Percentiles rank a stretch among this genome's conserved stretches.
Conservation (phyloP, 2,797 vertebrate genomes). For the Hydrophis major region DNA sequence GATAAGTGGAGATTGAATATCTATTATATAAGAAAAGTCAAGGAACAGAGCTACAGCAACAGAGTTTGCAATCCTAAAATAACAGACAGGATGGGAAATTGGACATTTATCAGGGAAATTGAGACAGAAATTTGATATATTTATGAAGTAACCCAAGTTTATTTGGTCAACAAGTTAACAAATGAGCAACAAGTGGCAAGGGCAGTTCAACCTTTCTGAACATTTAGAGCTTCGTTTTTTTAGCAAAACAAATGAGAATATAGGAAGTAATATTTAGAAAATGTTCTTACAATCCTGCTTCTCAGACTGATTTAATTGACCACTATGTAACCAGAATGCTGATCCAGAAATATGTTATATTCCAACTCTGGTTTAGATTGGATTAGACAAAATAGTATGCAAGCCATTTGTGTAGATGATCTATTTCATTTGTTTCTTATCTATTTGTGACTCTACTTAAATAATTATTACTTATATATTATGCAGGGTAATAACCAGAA, state of each 20-base stretch:
- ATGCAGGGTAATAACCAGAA: background rate
- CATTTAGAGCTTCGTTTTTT: background rate
- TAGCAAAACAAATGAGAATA: background rate
- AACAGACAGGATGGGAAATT: background rate
- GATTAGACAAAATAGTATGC: background rate
- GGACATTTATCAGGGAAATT: background rate
- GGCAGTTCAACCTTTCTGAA: background rate
- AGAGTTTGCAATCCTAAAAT: background rate
- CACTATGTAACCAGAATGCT: background rate
- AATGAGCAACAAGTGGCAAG: background rate
- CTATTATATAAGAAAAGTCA: background rate
- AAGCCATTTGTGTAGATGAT: background rate
- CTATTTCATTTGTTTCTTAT: background rate
- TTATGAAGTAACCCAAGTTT: background rate
- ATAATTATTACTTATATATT: background rate
- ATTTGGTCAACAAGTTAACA: background rate
- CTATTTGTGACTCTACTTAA: background rate
- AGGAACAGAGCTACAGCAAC: background rate
- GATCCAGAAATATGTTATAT: background rate
- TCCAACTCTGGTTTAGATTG: background rate
- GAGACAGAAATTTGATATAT: background rate
- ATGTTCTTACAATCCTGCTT: background rate
- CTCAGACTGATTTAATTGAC: background rate
- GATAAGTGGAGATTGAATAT: background rate
- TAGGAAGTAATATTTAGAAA: background rate